A percentile compares a stretch with the other conserved stretches of the same genome.
These are phyloP conservation scores for Brachymystax lenok DNA, from an alignment of 2,797 vertebrate species.

Conservation along the genomic window DNA sequence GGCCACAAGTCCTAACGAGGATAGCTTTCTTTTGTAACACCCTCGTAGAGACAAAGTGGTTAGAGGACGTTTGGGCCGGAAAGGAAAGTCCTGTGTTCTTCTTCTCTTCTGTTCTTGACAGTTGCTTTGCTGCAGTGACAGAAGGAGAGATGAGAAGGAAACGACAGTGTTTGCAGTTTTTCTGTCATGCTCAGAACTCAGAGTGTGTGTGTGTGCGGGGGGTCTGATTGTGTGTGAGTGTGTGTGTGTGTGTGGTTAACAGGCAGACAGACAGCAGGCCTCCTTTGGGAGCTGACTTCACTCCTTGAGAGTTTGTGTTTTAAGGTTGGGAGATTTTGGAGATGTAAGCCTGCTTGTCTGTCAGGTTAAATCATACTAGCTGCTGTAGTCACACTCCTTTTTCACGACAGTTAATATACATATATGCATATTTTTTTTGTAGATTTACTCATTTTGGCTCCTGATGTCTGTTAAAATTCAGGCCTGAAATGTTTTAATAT, in stretches of 20 bases:
- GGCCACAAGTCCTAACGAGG: neutral
- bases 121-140: slow-evolving; percentile 28
- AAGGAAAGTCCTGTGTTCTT: slow-evolving; percentile 1
- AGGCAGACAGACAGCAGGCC: neutral
- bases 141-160: slow-evolving; percentile 7
- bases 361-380: neutral
- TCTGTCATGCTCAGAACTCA: neutral
- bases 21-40: slow-evolving; percentile 6
- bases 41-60: neutral
- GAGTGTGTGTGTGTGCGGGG: neutral
- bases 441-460: neutral
- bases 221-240: neutral
- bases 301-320: neutral
- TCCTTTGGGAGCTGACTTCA: slow-evolving; percentile 1
- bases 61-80: neutral
- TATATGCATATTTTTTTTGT: neutral
- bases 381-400: too few relatives aligned
- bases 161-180: slow-evolving; percentile 1
- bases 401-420: too few relatives aligned
- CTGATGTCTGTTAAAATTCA: neutral
- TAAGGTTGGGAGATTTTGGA: neutral
- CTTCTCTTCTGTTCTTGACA: slow-evolving; percentile 31
- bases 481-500: neutral
- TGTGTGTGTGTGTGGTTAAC: neutral
- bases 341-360: neutral